A percentile compares a stretch with the other conserved stretches of the same genome.
phyloP scores from a whole-genome alignment of 2,113 vertebrate genomes.

The Alosa alosa region DNA sequence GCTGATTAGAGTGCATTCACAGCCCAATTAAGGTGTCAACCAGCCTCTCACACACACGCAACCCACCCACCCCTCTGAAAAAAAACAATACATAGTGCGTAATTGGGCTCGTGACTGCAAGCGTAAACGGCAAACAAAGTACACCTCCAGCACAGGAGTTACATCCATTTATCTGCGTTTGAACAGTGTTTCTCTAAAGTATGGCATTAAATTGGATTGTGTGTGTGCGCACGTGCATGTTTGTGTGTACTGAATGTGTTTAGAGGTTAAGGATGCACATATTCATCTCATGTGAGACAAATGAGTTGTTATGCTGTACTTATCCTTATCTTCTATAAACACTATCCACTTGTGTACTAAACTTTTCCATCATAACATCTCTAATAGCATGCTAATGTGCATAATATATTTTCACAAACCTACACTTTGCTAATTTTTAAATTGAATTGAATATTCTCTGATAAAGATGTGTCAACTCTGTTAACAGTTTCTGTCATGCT shows the following conservation, averaged over 20 bases:
- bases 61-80: constrained; percentile 40
- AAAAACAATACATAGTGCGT: constrained; percentile 68
- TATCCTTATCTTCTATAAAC: not conserved
- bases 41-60: constrained; percentile 44
- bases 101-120: constrained; percentile 70
- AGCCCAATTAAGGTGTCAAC: constrained; percentile 73
- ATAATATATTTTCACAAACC: not conserved
- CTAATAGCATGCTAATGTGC: not conserved
- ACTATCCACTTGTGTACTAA: not conserved
- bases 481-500: not conserved
- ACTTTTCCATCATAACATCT: not conserved
- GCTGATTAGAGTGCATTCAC: constrained; percentile 72
- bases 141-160: not conserved
- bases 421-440: not conserved
- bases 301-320: not conserved
- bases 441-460: not conserved
- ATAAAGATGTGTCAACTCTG: not conserved
- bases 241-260: constrained; percentile 31
- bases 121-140: constrained; percentile 55
- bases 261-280: not conserved
- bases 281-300: not conserved
- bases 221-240: not conserved
- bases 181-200: constrained; percentile 1
- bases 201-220: not conserved
- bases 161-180: constrained; percentile 10